Conservation (phyloP, 2,113 vertebrate genomes). For the Lophura nycthemera region DNA sequence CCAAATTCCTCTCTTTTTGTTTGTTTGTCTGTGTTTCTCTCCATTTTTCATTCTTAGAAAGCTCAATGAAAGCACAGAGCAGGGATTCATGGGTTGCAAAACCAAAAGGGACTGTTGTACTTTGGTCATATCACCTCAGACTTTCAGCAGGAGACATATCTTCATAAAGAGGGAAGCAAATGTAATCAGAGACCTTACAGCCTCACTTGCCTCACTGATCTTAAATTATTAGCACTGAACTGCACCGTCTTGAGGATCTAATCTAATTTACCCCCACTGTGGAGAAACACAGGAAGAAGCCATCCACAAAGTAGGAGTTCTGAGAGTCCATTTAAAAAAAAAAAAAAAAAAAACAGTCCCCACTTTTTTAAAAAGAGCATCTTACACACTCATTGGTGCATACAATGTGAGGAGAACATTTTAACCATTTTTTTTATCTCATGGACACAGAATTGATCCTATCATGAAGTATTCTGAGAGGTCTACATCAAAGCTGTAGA, state of each 20-base stretch:
- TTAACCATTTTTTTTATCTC: background rate
- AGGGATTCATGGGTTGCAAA: background rate
- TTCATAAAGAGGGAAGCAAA: background rate
- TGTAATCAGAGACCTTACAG: background rate
- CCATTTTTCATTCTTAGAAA: background rate
- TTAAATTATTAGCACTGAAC: background rate
- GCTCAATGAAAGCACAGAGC: background rate
- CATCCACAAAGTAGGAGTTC: background rate
- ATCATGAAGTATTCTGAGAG: background rate
- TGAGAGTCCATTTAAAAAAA: background rate
- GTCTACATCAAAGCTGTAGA: background rate
- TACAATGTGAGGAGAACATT: background rate
- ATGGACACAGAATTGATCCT: fast-evolving
- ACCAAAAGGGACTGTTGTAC: background rate
- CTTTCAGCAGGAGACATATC: fast-evolving
- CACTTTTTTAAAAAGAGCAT: background rate
- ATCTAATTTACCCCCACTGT: background rate
- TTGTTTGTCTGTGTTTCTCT: background rate
- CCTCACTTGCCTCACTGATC: background rate
- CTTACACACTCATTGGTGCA: background rate
- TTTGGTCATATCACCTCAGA: background rate
- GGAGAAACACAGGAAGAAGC: background rate
- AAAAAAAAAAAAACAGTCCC: background rate
- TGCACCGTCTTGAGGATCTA: background rate
- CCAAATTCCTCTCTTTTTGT: background rate